Evolutionary conservation across 2,888 invertebrate genomes (phyloP).

Genomic region (Phanerotoma sp.): DNA sequence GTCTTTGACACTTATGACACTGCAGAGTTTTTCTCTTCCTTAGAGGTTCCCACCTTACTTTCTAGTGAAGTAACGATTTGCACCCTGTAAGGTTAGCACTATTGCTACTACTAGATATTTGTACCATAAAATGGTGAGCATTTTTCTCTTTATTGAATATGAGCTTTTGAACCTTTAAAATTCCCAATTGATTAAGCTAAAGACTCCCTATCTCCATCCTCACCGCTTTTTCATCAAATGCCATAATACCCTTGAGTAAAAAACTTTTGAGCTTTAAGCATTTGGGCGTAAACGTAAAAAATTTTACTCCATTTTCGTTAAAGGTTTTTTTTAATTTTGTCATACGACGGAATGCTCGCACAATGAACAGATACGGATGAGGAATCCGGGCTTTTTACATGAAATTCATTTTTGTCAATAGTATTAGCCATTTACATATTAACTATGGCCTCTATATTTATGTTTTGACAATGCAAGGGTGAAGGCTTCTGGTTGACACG

Average conservation of each 20-base stretch:
- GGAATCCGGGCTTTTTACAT: no score
- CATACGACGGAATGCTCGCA: no score
- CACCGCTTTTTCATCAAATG: neutral
- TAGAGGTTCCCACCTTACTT: conserved; percentile 15
- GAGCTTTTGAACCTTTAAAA: neutral
- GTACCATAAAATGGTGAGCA: neutral
- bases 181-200: neutral
- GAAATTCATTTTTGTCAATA: no score
- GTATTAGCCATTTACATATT: no score
- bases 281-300: no score
- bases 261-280: no score
- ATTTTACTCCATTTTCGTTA: no score
- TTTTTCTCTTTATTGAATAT: neutral
- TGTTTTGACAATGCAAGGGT: no score
- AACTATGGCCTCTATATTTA: no score
- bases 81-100: neutral
- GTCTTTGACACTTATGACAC: conserved; percentile 22
- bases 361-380: no score
- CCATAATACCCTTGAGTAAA: neutral
- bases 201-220: neutral
- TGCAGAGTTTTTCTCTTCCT: conserved; percentile 9
- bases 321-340: no score
- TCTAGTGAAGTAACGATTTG: conserved; percentile 10
- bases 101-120: conserved; percentile 3
- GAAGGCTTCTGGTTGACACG: no score